Evolutionary conservation across 2,113 vertebrate genomes (phyloP).

Genomic region (Cheirogaleus medius): DNA sequence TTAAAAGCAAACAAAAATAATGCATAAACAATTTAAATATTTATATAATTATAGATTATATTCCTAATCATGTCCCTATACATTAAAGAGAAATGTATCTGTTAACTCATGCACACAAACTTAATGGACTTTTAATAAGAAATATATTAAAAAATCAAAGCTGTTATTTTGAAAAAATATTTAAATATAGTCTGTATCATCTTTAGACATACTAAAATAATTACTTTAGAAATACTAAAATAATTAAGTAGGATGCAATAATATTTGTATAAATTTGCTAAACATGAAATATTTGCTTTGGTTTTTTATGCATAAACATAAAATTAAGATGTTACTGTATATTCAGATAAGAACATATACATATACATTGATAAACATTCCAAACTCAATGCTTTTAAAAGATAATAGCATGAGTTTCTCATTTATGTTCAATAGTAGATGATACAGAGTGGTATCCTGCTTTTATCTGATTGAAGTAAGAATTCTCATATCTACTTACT

Average conservation of each 20-base stretch:
- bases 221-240: conserved; percentile 35
- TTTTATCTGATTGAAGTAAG: conserved; percentile 5
- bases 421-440: not conserved
- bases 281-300: conserved; percentile 30
- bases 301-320: not conserved
- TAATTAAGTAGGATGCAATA: not conserved
- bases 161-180: conserved; percentile 49
- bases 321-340: not conserved
- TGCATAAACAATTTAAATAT: not conserved
- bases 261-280: conserved; percentile 36
- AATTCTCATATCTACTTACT: not conserved
- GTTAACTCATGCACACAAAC: not conserved
- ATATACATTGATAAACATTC: not conserved
- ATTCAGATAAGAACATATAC: not conserved
- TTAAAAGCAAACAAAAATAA: not conserved
- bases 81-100: conserved; percentile 64
- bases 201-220: conserved; percentile 38
- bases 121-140: conserved; percentile 51
- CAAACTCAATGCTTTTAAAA: conserved; percentile 5
- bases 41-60: not conserved
- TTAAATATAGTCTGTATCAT: conserved; percentile 42
- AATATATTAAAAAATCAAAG: conserved; percentile 42
- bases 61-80: conserved; percentile 73
- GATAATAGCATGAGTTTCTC: not conserved
- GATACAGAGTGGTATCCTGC: not conserved